These are phyloP conservation scores for Eudemis profundana DNA, from an alignment of 2,888 invertebrate genomes.

Conservation along the genomic window DNA sequence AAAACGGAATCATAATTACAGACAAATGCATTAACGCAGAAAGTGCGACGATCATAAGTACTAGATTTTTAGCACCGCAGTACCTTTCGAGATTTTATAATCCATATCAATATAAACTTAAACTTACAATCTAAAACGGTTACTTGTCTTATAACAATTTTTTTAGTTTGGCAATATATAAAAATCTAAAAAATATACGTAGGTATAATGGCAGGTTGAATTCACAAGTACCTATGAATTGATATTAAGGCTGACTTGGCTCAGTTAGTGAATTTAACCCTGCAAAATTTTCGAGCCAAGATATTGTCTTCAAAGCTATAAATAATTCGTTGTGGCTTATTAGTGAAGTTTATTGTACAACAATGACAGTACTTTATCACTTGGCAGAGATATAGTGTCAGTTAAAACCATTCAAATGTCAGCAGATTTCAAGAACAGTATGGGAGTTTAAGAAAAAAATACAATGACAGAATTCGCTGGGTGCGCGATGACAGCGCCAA, in stretches of 20 bases:
- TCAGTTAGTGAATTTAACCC: neutral
- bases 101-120: constrained; percentile 62
- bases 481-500: no score
- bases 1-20: constrained; percentile 53
- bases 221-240: neutral
- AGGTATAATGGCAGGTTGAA: constrained; percentile 18
- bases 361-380: constrained; percentile 18
- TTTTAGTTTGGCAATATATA: constrained; percentile 62
- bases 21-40: constrained; percentile 48
- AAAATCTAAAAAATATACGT: constrained; percentile 39
- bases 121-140: constrained; percentile 57
- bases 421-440: constrained; percentile 1
- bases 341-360: constrained; percentile 9
- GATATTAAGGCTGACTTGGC: no score
- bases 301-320: neutral
- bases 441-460: neutral
- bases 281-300: neutral
- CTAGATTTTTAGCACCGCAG: constrained; percentile 67
- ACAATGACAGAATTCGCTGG: constrained; percentile 10
- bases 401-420: constrained; percentile 13
- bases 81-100: constrained; percentile 64
- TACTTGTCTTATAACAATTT: constrained; percentile 59
- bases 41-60: constrained; percentile 53
- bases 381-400: constrained; percentile 8
- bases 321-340: constrained; percentile 3